Conservation (phyloP, 2,113 vertebrate genomes). For the Pachycephala philippinensis region DNA sequence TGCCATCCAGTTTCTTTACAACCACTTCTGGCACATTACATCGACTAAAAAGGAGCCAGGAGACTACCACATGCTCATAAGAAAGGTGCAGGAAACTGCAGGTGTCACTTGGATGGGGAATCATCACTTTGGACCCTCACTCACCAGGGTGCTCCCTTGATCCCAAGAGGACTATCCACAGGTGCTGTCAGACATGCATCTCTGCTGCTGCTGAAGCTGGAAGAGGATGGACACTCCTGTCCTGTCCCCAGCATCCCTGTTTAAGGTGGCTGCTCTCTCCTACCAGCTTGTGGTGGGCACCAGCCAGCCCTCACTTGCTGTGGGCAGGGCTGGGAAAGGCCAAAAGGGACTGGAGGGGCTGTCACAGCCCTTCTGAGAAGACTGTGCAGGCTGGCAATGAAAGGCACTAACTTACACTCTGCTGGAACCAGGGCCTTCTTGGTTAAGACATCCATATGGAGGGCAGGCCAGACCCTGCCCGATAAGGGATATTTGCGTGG, state of each 20-base stretch:
- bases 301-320: not conserved
- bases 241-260: not conserved
- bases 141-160: not conserved
- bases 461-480: not conserved
- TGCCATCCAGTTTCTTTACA: not conserved
- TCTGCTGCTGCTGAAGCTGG: not conserved
- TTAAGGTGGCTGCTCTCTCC: not conserved
- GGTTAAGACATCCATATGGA: not conserved
- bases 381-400: not conserved
- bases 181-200: not conserved
- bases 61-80: not conserved
- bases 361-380: not conserved
- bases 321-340: not conserved
- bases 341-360: not conserved
- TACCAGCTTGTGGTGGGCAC: not conserved
- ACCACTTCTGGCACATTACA: fast-evolving
- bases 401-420: not conserved
- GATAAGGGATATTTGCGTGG: not conserved
- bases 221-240: not conserved
- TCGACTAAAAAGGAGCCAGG: not conserved
- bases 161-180: not conserved
- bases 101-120: not conserved
- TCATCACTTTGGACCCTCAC: not conserved
- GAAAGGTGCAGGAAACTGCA: not conserved
- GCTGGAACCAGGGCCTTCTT: not conserved